Conservation (phyloP, 2,113 vertebrate genomes). For the Eretmochelys imbricata region DNA sequence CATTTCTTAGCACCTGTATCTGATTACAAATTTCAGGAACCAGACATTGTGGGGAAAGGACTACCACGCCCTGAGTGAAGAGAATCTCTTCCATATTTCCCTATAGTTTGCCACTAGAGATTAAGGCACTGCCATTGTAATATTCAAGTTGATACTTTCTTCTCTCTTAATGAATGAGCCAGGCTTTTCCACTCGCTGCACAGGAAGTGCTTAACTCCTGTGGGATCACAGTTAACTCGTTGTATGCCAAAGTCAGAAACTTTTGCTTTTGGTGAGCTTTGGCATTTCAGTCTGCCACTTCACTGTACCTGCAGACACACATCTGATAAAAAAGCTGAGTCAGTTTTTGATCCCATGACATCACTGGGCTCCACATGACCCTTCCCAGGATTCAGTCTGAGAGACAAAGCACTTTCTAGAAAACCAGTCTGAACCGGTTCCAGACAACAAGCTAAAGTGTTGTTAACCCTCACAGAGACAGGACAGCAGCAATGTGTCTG, state of each 20-base stretch:
- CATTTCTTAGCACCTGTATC: neutral
- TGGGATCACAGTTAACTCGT: constrained; percentile 71
- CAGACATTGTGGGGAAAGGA: neutral
- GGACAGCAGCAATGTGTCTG: constrained; percentile 42
- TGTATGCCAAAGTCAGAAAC: neutral
- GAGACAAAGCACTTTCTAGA: constrained; percentile 89
- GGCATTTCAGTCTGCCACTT: neutral
- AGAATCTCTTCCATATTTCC: neutral
- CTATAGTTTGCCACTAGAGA: neutral
- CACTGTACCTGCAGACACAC: constrained; percentile 64
- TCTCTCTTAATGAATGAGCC: neutral
- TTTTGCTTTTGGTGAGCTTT: neutral
- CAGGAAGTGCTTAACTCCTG: constrained; percentile 58
- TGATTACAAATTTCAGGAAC: neutral
- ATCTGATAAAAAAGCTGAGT: constrained; percentile 77
- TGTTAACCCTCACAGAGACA: constrained; percentile 85
- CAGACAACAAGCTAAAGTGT: constrained; percentile 83
- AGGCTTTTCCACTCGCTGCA: constrained; percentile 18
- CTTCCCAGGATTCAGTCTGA: constrained; percentile 88
- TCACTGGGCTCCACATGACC: constrained; percentile 89
- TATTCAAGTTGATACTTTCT: neutral
- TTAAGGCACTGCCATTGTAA: neutral
- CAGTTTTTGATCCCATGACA: constrained; percentile 87
- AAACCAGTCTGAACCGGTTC: constrained; percentile 92
- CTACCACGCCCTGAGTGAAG: neutral